Base-by-base conservation (phyloP, 2,888 invertebrate genomes). In the Apodemia hepburni region DNA sequence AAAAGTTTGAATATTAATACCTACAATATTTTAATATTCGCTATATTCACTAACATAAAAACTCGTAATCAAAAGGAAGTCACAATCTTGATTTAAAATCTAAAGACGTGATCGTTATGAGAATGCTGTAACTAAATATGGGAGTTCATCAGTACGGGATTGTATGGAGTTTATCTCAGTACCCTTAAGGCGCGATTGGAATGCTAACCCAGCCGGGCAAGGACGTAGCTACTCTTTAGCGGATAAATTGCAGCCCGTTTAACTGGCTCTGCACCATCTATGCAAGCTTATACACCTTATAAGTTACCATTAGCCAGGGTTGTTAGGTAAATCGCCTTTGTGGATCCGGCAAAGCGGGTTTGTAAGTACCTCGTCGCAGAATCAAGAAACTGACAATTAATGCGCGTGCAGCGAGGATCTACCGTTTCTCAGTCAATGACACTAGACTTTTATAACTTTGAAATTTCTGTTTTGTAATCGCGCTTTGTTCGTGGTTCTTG, bases 201-300 rank as follows among this genome's bases (percentile, higher is more conserved):
- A 90, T 89, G 88, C 78, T 73, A 85, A 80, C 81, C 75, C 70
- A 79, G 76, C 76, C 73, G 69, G 71, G 79, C 82, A 82, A 84
- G 85, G 81, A 78, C 81, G 78, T 73, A 81, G 78, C 76, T 77
- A 82, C 81, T 83, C 84, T 82, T 82, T 83, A 84, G 81, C 80
- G 81, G 82, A 86, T 88, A 89, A 88, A 88, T 86, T 84, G 85
- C 85, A 66, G 73, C 77, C 74, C 76, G 80, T 78, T 80, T 83
- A 82, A 84, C 86, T 80, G 83, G 87, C 80, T 84, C 67, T 69
- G 73, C 71, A 66, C 70, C 76, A 74, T 76, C 77, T 75, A 72
- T 73, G 73, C 71, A 66, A 75, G 78, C 78, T 83, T 83, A 83
- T 84, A 80, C 79, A 66, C 79, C 79, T 65, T 70, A 70, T 67